A percentile compares a stretch with the other conserved stretches of the same genome.
phyloP scores from a whole-genome alignment of 2,113 vertebrate species.

The Rhinopithecus roxellana region DNA sequence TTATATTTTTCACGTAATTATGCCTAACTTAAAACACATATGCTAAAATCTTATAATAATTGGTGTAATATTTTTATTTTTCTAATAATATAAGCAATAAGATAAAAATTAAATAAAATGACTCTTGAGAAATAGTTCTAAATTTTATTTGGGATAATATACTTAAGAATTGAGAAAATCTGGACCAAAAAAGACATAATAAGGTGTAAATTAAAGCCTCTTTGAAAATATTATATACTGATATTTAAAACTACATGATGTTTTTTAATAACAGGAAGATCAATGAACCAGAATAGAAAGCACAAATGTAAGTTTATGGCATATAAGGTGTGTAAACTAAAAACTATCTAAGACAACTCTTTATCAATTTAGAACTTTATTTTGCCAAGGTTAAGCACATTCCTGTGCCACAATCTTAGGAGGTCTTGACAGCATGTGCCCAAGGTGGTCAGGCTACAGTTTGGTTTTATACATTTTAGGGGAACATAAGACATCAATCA shows the following conservation, averaged over 20 bases:
- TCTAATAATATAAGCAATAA: not conserved
- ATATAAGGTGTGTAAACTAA: not conserved
- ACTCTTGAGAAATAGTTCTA: not conserved
- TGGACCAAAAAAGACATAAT: not conserved
- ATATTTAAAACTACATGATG: not conserved
- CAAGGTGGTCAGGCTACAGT: no score
- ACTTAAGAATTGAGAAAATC: not conserved
- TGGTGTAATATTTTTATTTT: not conserved
- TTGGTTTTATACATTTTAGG: no score
- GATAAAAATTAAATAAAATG: not conserved
- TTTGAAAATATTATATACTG: not conserved
- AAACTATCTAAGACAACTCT: no score
- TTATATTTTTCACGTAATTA: conserved; percentile 14
- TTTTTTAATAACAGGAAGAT: not conserved
- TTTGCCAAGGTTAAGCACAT: no score
- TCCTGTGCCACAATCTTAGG: no score
- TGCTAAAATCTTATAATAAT: not conserved
- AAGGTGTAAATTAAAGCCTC: not conserved
- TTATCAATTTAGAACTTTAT: no score
- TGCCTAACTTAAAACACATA: not conserved
- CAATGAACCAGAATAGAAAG: not conserved
- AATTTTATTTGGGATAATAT: not conserved
- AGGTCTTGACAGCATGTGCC: no score
- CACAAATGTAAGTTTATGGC: not conserved
- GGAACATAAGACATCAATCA: no score